Conservation (phyloP, 2,888 invertebrate species). For the Drosophila testacea region DNA sequence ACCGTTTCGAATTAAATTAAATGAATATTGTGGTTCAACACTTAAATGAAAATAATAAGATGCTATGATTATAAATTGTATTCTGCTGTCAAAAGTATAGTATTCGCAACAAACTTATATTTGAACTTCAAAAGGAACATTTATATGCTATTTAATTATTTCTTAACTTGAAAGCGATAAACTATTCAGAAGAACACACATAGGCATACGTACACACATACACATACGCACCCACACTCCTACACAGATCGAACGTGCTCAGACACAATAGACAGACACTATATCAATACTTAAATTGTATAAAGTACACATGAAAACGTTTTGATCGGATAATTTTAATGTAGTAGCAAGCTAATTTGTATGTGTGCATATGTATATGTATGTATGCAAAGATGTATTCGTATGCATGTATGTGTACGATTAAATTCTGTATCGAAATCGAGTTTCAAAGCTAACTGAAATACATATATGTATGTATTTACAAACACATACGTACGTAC, state of each 20-base stretch:
- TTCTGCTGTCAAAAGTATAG: not conserved
- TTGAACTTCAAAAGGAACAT: not conserved
- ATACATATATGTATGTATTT: not conserved
- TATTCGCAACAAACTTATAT: not conserved
- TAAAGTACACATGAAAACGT: conserved; percentile 42
- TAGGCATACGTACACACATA: conserved; percentile 15
- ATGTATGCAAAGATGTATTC: conserved; percentile 30
- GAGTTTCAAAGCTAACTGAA: conserved; percentile 40
- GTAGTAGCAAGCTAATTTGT: conserved; percentile 36
- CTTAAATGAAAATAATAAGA: not conserved
- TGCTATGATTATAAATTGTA: not conserved
- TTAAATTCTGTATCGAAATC: conserved; percentile 26
- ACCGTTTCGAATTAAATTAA: not conserved
- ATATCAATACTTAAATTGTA: conserved; percentile 41
- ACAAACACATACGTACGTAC: conserved; percentile 8
- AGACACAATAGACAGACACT: conserved; percentile 33
- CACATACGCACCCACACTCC: conserved; percentile 8
- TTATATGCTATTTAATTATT: not conserved
- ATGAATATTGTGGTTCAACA: not conserved
- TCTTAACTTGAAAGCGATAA: not conserved
- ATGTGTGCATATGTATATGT: conserved; percentile 42
- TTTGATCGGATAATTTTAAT: conserved; percentile 49
- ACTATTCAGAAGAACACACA: conserved; percentile 18
- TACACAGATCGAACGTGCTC: conserved; percentile 10
- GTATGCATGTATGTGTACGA: conserved; percentile 45